These are phyloP conservation scores for Myioborus miniatus DNA, from an alignment of 2,797 vertebrate species.

Conservation along the genomic window DNA sequence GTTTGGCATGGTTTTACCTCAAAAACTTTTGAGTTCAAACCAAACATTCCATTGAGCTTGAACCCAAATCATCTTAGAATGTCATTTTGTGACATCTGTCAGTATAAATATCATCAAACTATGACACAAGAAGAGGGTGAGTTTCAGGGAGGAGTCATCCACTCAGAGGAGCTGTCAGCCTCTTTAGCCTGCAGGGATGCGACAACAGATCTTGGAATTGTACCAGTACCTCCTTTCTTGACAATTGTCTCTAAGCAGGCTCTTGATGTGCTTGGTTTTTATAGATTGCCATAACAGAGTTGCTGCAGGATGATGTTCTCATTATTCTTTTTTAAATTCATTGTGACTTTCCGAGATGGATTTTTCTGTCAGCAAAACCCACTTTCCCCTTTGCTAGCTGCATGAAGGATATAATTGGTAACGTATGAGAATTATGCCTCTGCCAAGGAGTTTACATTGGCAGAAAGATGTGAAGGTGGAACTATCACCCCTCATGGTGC, in stretches of 20 bases:
- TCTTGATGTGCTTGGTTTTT: background rate
- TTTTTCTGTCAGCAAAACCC: background rate
- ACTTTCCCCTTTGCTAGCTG: background rate
- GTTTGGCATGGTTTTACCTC: background rate
- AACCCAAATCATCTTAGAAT: background rate
- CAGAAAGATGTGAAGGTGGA: background rate
- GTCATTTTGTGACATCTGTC: background rate
- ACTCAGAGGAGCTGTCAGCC: background rate
- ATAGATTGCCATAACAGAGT: background rate
- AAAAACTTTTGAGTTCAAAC: background rate
- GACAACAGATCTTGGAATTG: background rate
- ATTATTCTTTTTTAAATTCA: background rate
- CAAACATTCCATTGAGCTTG: background rate
- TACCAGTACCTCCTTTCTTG: background rate
- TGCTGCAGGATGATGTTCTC: background rate
- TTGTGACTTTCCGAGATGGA: background rate
- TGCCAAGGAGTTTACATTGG: background rate
- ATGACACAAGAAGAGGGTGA: background rate
- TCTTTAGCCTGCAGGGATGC: background rate
- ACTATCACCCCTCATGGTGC: background rate
- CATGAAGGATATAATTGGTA: background rate
- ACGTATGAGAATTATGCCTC: background rate
- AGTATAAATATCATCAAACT: background rate
- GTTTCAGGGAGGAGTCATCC: background rate
- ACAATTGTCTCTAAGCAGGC: background rate